Conservation (phyloP, 2,888 invertebrate species). For the Lycocerus yunnanus region DNA sequence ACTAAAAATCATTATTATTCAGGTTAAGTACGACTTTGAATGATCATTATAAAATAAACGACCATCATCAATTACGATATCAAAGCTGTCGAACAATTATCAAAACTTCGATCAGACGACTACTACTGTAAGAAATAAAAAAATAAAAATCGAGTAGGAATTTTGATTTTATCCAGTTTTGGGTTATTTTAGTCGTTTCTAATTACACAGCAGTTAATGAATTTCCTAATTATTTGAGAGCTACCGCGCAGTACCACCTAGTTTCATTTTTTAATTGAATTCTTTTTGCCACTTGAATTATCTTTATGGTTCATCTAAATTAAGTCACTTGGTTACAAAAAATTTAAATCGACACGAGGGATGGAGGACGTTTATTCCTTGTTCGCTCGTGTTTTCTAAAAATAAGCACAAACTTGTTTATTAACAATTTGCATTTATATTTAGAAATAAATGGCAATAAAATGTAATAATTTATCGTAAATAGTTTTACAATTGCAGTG, state of each 20-base stretch:
- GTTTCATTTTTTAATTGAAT: slow-evolving; percentile 18
- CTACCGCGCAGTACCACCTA: slow-evolving; percentile 16
- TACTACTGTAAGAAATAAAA: slow-evolving; percentile 25
- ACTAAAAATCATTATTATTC: slow-evolving; percentile 2
- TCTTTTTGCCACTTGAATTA: slow-evolving; percentile 14
- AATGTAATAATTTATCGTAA: background rate
- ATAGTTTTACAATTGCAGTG: background rate
- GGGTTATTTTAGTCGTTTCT: slow-evolving; percentile 5
- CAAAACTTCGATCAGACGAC: slow-evolving; percentile 31
- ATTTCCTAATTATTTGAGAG: background rate
- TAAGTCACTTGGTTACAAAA: background rate
- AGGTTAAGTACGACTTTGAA: slow-evolving; percentile 17
- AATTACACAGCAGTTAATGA: slow-evolving; percentile 4
- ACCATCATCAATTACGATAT: slow-evolving; percentile 32
- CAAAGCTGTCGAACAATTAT: slow-evolving; percentile 35
- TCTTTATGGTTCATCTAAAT: slow-evolving; percentile 18
- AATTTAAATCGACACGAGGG: background rate
- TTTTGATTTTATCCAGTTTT: slow-evolving; percentile 25
- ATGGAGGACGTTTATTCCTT: background rate
- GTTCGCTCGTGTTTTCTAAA: background rate
- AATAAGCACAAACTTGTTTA: background rate
- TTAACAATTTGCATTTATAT: background rate
- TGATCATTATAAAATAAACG: slow-evolving; percentile 28
- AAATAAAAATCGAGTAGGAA: slow-evolving; percentile 21
- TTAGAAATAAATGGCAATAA: background rate